Conservation (phyloP, 2,888 invertebrate species). For the Helobdella robusta region DNA sequence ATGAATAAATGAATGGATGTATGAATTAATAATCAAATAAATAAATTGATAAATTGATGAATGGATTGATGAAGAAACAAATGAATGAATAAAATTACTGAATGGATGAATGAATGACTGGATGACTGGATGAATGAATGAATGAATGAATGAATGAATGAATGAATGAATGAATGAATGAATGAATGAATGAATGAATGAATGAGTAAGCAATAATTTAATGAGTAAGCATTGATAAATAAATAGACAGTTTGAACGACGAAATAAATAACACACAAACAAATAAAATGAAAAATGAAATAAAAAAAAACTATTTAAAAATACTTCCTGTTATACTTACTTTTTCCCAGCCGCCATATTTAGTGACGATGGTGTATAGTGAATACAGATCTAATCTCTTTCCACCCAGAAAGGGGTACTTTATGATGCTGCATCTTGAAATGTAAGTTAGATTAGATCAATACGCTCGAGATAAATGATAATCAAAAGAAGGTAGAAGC, state of each 20-base stretch:
- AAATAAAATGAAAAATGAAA: not conserved
- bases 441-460: too few relatives aligned
- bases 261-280: not conserved
- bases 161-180: constrained; percentile 1
- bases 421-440: too few relatives aligned
- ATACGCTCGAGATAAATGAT: too few relatives aligned
- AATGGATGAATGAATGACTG: not conserved
- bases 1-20: not conserved
- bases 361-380: constrained; percentile 80
- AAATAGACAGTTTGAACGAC: not conserved
- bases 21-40: not conserved
- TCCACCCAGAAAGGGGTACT: constrained; percentile 75
- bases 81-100: not conserved
- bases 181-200: constrained; percentile 1
- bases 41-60: not conserved
- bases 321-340: constrained; percentile 55
- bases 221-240: not conserved
- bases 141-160: constrained; percentile 1
- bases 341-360: constrained; percentile 87
- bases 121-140: not conserved
- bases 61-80: not conserved
- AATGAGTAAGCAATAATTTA: not conserved
- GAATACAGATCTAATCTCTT: constrained; percentile 81
- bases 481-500: too few relatives aligned
- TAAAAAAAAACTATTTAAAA: not conserved